phyloP scores from a whole-genome alignment of 2,888 invertebrate species.

The Eristalis tenax region DNA sequence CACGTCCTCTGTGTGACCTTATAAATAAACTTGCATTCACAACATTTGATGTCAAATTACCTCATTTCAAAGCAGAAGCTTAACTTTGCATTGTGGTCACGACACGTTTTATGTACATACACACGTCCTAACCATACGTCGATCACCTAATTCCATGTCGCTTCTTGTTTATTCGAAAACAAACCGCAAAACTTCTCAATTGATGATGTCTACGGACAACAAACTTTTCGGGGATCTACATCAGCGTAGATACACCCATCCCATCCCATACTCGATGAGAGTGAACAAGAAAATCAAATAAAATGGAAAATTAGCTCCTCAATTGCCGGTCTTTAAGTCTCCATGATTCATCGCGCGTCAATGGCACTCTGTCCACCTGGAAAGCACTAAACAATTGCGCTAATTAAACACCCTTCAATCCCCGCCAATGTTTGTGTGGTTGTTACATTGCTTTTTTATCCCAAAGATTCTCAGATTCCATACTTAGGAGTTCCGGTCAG shows the following conservation, averaged over 20 bases:
- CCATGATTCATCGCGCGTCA: background rate
- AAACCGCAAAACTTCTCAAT: background rate
- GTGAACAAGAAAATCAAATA: background rate
- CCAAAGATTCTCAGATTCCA: no score
- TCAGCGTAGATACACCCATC: background rate
- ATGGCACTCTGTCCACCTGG: background rate
- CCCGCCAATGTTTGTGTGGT: background rate
- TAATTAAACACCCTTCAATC: background rate
- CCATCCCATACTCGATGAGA: background rate
- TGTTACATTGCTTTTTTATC: background rate
- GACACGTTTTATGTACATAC: background rate
- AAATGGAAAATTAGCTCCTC: background rate
- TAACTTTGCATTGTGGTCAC: background rate
- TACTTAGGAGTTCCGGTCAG: background rate
- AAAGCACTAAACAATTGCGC: background rate
- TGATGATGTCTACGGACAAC: background rate
- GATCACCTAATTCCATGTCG: background rate
- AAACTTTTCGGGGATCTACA: background rate
- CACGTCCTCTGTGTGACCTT: background rate
- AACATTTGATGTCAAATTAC: background rate
- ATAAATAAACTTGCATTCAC: background rate
- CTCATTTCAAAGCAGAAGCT: background rate
- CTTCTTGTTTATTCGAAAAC: background rate
- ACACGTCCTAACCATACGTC: background rate
- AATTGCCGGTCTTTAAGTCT: background rate